Evolutionary conservation across 2,888 invertebrate genomes (phyloP).

Genomic region (Empis stercorea): DNA sequence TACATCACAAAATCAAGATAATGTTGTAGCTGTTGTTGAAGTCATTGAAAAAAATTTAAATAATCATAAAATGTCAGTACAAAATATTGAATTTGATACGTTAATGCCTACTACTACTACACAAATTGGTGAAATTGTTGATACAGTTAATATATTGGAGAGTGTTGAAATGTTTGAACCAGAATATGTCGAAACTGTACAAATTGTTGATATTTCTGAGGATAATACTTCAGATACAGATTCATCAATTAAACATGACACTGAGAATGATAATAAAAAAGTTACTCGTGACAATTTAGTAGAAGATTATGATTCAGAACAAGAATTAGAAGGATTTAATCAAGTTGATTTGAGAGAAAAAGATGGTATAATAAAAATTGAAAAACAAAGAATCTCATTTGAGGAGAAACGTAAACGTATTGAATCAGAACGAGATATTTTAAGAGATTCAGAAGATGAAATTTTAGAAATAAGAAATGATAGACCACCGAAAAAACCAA

Average conservation of each 20-base stretch:
- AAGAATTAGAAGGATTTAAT: slow-evolving; percentile 12
- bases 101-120: slow-evolving; percentile 14
- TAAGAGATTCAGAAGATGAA: slow-evolving; percentile 33
- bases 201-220: slow-evolving; percentile 43
- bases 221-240: slow-evolving; percentile 32
- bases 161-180: slow-evolving; percentile 42
- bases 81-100: slow-evolving; percentile 14
- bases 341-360: slow-evolving; percentile 23
- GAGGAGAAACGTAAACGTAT: slow-evolving; percentile 34
- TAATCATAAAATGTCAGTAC: slow-evolving; percentile 45
- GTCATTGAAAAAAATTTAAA: slow-evolving; percentile 56
- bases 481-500: slow-evolving; percentile 8
- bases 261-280: slow-evolving; percentile 14
- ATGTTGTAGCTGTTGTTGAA: slow-evolving; percentile 45
- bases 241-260: slow-evolving; percentile 28
- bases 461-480: slow-evolving; percentile 4
- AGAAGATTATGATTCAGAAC: slow-evolving; percentile 11
- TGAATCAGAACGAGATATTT: slow-evolving; percentile 32
- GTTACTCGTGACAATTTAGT: slow-evolving; percentile 14
- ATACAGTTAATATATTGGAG: slow-evolving; percentile 41
- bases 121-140: slow-evolving; percentile 35
- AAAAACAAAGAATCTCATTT: slow-evolving; percentile 34
- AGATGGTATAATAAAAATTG: slow-evolving; percentile 22
- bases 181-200: slow-evolving; percentile 42
- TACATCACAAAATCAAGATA: background rate